These are phyloP conservation scores for Naja naja DNA, from an alignment of 2,113 vertebrate species.

Conservation along the genomic window DNA sequence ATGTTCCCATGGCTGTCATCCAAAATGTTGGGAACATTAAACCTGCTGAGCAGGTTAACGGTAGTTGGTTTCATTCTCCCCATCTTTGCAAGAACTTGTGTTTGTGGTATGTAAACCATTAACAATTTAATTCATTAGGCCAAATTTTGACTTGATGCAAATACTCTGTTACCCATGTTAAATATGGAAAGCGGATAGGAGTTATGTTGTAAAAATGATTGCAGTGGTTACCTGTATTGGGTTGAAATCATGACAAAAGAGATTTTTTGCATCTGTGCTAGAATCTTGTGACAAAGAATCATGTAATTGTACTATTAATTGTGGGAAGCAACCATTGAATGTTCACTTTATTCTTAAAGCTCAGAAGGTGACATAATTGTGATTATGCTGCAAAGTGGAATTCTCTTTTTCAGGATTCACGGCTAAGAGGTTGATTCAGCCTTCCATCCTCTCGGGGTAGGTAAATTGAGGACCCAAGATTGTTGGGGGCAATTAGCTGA, in stretches of 20 bases:
- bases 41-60: constrained; percentile 43
- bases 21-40: constrained; percentile 40
- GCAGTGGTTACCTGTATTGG: not conserved
- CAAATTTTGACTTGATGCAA: constrained; percentile 33
- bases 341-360: not conserved
- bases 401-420: not conserved
- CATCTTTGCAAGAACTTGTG: constrained; percentile 48
- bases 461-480: too few species aligned
- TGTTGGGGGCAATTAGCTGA: too few species aligned
- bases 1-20: constrained; percentile 54
- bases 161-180: not conserved
- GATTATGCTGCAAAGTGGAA: not conserved
- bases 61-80: constrained; percentile 17
- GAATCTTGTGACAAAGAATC: not conserved
- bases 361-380: not conserved
- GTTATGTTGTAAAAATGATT: not conserved
- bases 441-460: too few species aligned
- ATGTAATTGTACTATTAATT: not conserved
- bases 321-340: not conserved
- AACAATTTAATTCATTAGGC: constrained; percentile 27
- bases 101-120: constrained; percentile 33
- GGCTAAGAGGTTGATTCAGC: too few species aligned
- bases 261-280: not conserved
- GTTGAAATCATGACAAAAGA: not conserved
- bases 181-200: not conserved